Evolutionary conservation across 2,888 invertebrate species (phyloP).

Genomic region (Penaeus monodon): DNA sequence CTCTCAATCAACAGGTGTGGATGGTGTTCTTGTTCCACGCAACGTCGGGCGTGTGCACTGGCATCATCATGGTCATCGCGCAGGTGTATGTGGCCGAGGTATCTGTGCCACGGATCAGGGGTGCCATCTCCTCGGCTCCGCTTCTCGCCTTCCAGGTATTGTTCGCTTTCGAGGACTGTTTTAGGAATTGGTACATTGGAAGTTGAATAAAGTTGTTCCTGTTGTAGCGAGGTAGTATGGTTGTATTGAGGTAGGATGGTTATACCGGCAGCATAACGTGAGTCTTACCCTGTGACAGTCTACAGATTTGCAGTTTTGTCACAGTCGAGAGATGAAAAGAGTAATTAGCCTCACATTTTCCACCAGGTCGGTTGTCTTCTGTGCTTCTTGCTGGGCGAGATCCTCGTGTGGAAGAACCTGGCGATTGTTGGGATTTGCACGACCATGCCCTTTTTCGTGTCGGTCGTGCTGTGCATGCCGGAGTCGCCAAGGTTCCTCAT

Average conservation of each 20-base stretch:
- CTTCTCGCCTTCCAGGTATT: conserved; percentile 54
- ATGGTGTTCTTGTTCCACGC: conserved; percentile 64
- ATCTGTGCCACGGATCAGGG: conserved; percentile 55
- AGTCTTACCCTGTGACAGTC: no score
- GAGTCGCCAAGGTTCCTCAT: conserved; percentile 65
- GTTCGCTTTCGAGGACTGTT: no score
- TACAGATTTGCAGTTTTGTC: no score
- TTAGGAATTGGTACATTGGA: no score
- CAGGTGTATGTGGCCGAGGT: conserved; percentile 64
- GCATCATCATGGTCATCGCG: conserved; percentile 57
- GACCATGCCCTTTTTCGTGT: conserved; percentile 53
- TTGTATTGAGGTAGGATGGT: no score
- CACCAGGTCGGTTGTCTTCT: conserved; percentile 57
- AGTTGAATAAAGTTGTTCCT: no score
- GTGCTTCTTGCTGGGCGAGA: conserved; percentile 58
- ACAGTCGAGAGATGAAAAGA: no score
- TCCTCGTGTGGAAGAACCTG: conserved; percentile 57
- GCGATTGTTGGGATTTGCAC: conserved; percentile 58
- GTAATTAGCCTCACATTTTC: not conserved
- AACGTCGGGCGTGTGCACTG: conserved; percentile 54
- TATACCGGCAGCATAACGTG: no score
- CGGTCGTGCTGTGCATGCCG: conserved; percentile 60
- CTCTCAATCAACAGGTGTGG: conserved; percentile 48
- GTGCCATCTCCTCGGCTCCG: conserved; percentile 54
- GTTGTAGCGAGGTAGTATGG: no score